Percentiles rank a stretch among this genome's conserved stretches.
phyloP scores from a whole-genome alignment of 1,140 invertebrate species.

The Hylyphantes graminicola region DNA sequence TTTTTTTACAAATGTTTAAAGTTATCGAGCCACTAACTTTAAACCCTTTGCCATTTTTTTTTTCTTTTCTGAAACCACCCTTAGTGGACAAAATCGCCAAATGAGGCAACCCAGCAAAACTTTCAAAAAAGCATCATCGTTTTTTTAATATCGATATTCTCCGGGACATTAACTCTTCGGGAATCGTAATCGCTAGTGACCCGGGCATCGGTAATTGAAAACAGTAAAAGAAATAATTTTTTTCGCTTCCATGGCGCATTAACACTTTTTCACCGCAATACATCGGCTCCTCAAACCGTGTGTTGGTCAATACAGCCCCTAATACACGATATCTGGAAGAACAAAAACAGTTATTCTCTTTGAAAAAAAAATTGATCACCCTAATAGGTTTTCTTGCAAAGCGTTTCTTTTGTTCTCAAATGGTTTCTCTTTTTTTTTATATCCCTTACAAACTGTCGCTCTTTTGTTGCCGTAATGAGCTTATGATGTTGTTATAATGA shows the following conservation, averaged over 20 bases:
- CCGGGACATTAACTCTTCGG: slow-evolving; percentile 33
- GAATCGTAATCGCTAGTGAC: slow-evolving; percentile 31
- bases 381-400: slow-evolving; percentile 48
- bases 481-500: slow-evolving; percentile 39
- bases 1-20: too few relatives aligned
- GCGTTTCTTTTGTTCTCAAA: slow-evolving; percentile 25
- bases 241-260: background rate
- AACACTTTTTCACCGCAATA: slow-evolving; percentile 6
- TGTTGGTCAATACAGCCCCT: slow-evolving; percentile 44
- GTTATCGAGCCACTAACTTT: too few relatives aligned
- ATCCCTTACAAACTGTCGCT: background rate
- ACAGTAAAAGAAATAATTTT: slow-evolving; percentile 9
- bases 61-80: background rate
- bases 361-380: background rate
- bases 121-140: background rate
- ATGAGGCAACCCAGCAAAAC: background rate
- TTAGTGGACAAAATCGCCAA: background rate
- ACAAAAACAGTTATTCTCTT: background rate
- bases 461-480: slow-evolving; percentile 31
- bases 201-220: slow-evolving; percentile 37
- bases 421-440: background rate
- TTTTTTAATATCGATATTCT: slow-evolving; percentile 39
- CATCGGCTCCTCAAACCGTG: slow-evolving; percentile 37
- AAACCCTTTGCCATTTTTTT: too few relatives aligned
- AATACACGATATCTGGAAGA: slow-evolving; percentile 19